Base-by-base conservation (phyloP, 30 jellyfish, hydroid and myxozoan species). In the Sanderia malayensis region DNA sequence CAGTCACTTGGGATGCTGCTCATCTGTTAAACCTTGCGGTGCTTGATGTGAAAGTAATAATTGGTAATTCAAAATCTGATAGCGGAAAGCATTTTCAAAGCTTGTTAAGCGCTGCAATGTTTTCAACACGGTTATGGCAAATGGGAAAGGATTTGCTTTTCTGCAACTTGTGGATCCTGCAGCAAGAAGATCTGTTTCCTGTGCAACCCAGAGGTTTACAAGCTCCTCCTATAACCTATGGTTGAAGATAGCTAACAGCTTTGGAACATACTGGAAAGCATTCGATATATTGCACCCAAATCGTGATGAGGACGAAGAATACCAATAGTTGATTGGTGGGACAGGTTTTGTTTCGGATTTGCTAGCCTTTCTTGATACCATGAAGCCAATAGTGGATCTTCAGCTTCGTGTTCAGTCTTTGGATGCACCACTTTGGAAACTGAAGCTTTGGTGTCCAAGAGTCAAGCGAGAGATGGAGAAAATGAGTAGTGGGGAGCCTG, bases 1-100 rank as follows among this genome's bases (percentile, higher is more conserved):
- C 87, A 8, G 87, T 34, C 31, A 28, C 80, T 59, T 75, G 70
- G 87, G 70, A 75, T 33, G 71, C 87, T 75, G 87, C 70, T 15
- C 79, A 75, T 41, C n/a, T 44, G 70, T 32, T 59, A 28, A 75
- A 75, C 34, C 69, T 75, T n/a, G 87, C 41, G n/a, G 71, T 15
- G 44, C 58, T 27, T 31, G 85, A 58, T 58, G 85, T 73, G 11
- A 58, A 27, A 57, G 37, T n/a, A n/a, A n/a, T n/a, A n/a, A n/a
- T n/a, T n/a, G n/a, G n/a, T n/a, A n/a, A 46, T 67, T 23, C 65
- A 33, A 31, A 21, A 4, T 24, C 67, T 55, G 67, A 55, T 20
- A n/a, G 31, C 31, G 31, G 28, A 10, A 55, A 24, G 10, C 28
- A 55, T 55, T 24, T 60, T 60, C 73, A 10, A 25, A 60, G 73